These are phyloP conservation scores for Peromyscus leucopus DNA, from an alignment of 2,113 vertebrate genomes.

Conservation along the genomic window DNA sequence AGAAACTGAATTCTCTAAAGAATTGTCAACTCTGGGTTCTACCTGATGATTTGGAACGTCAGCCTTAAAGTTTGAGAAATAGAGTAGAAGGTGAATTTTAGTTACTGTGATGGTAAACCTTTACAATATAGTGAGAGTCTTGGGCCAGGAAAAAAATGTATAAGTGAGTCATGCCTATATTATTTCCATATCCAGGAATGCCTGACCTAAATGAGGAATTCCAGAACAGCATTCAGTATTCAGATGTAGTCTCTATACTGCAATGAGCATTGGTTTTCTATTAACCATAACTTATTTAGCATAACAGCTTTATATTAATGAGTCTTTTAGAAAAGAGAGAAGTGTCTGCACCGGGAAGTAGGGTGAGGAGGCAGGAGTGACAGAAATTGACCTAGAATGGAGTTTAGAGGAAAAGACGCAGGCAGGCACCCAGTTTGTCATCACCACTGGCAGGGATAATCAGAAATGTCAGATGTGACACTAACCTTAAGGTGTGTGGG, in stretches of 20 bases:
- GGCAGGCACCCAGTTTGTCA: fast-evolving
- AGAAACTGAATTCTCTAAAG: neutral
- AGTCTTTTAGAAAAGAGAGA: neutral
- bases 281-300: neutral
- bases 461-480: neutral
- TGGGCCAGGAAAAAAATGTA: neutral
- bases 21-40: neutral
- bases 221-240: neutral
- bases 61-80: neutral
- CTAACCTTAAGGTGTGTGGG: fast-evolving
- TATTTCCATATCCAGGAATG: neutral
- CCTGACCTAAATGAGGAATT: neutral
- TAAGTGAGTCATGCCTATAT: neutral
- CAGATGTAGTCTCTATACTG: neutral
- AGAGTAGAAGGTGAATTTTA: neutral
- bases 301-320: neutral
- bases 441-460: neutral
- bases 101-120: neutral
- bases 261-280: neutral
- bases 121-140: neutral
- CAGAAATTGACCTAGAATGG: too few relatives aligned
- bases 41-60: neutral
- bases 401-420: neutral
- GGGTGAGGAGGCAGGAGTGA: neutral
- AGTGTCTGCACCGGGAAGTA: neutral